phyloP scores from a whole-genome alignment of 2,797 vertebrate species.

The Australoheros facetus region DNA sequence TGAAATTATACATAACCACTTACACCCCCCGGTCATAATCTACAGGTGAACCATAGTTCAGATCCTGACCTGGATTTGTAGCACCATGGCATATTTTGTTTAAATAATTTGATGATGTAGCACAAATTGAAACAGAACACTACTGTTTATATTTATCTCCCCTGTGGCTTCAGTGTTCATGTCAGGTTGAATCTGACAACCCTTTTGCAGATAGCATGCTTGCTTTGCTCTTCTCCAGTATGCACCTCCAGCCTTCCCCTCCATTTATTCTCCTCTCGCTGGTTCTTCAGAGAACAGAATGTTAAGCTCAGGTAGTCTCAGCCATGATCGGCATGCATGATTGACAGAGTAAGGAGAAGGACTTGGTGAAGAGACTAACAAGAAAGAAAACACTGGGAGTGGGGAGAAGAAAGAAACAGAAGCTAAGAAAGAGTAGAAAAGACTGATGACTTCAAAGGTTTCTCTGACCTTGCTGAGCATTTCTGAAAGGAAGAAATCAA shows the following conservation, averaged over 20 bases:
- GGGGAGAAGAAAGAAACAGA: conserved; percentile 22
- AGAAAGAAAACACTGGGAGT: conserved; percentile 39
- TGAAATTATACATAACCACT: neutral
- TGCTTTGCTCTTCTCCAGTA: conserved; percentile 31
- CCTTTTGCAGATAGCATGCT: conserved; percentile 20
- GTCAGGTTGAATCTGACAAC: conserved; percentile 33
- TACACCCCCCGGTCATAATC: neutral
- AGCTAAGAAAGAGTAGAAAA: conserved; percentile 38
- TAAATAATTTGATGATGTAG: conserved; percentile 2
- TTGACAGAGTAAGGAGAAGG: conserved; percentile 53
- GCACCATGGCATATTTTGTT: neutral
- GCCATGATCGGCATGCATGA: conserved; percentile 63
- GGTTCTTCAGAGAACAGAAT: conserved; percentile 52
- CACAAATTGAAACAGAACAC: conserved; percentile 16
- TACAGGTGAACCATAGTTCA: conserved; percentile 16
- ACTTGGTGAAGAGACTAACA: conserved; percentile 47
- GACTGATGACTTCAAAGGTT: conserved; percentile 67
- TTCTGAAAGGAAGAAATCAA: conserved; percentile 75
- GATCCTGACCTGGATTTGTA: neutral
- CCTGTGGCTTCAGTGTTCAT: conserved; percentile 22
- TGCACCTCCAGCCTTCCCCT: conserved; percentile 25
- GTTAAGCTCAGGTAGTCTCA: conserved; percentile 49
- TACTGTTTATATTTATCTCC: conserved; percentile 21
- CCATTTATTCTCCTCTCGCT: conserved; percentile 25
- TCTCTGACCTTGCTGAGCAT: conserved; percentile 72